Evolutionary conservation across 2,888 invertebrate species (phyloP), one percentile per base, ranked within the genome.

Genomic region (Drosophila mimica): DNA sequence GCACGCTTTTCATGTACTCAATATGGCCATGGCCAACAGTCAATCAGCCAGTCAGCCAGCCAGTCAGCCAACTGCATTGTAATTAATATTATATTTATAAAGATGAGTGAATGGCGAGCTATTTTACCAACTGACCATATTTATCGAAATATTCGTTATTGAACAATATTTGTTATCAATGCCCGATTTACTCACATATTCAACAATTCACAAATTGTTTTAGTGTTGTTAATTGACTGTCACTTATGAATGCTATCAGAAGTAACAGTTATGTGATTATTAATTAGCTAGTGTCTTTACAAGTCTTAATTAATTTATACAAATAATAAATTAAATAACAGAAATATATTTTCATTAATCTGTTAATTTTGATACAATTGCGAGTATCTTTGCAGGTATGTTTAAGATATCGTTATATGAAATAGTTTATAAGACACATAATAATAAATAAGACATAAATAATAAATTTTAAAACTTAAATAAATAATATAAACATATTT

Each of bases 61-160:
- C 70, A 65, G 49, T 65, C 76, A 74, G 53, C 64, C 61, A 40
- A 61, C 58, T 33, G 30, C 13, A 62, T 48, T 74, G 85, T 80
- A 85, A 89, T 89, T 82, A 87, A 88, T 88, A 82, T 76, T 65
- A 68, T 76, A 83, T 89, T 83, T 81, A 78, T 75, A 67, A 65
- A 36, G 64, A 43, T 60, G 68, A 40, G 60, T 73, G 51, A 31
- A 28, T 51, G 11, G 6, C 13, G 25, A 30, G 60, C n/a, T 15
- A 28, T 53, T 30, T 6, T 30, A 30, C 11, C 28, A n/a, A 20
- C 40, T 57, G 20, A 43, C 20, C 31, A 31, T 57, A 31, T 15
- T 40, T 20, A 40, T 40, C 20, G 30, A 13, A 28, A 8, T 15
- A 40, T 36, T 54, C 5, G 15, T 20, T 46, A 20, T 38, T 4